A percentile compares a stretch with the other conserved stretches of the same genome.
Conservation (phyloP, 2,888 invertebrate species). For the Furcula furcula region DNA sequence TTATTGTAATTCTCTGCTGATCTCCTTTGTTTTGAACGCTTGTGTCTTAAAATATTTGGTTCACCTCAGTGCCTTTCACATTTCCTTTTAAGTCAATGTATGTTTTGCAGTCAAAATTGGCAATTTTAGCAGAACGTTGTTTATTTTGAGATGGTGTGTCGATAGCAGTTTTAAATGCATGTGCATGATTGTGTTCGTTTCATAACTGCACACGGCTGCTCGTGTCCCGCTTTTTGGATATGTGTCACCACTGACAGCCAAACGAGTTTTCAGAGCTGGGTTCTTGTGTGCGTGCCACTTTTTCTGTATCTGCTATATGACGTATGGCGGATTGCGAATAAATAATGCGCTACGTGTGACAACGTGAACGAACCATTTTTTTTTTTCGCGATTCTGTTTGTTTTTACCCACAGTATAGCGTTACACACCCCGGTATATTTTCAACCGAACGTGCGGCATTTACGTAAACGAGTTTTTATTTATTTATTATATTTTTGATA, state of each 20-base stretch:
- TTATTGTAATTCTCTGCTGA: slow-evolving; percentile 1
- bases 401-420: slow-evolving; percentile 44
- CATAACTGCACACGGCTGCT: slow-evolving; percentile 40
- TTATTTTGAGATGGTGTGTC: slow-evolving; percentile 19
- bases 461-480: slow-evolving; percentile 48
- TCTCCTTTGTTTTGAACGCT: slow-evolving; percentile 11
- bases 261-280: slow-evolving; percentile 37
- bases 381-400: slow-evolving; percentile 40
- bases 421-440: slow-evolving; percentile 34
- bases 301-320: slow-evolving; percentile 44
- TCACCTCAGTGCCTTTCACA: slow-evolving; percentile 17
- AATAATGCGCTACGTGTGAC: slow-evolving; percentile 47
- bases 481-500: slow-evolving; percentile 33
- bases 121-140: slow-evolving; percentile 16
- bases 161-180: slow-evolving; percentile 29
- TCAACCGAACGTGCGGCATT: slow-evolving; percentile 37
- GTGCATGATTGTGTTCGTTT: slow-evolving; percentile 37
- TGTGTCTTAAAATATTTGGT: slow-evolving; percentile 11
- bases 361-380: slow-evolving; percentile 35
- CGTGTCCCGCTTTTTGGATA: slow-evolving; percentile 34
- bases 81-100: slow-evolving; percentile 24
- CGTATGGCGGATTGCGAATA: slow-evolving; percentile 54
- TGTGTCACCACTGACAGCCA: slow-evolving; percentile 34
- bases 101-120: slow-evolving; percentile 15
- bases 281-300: slow-evolving; percentile 39